These are phyloP conservation scores for Pollenia labialis DNA, from an alignment of 2,888 invertebrate genomes.

Conservation along the genomic window DNA sequence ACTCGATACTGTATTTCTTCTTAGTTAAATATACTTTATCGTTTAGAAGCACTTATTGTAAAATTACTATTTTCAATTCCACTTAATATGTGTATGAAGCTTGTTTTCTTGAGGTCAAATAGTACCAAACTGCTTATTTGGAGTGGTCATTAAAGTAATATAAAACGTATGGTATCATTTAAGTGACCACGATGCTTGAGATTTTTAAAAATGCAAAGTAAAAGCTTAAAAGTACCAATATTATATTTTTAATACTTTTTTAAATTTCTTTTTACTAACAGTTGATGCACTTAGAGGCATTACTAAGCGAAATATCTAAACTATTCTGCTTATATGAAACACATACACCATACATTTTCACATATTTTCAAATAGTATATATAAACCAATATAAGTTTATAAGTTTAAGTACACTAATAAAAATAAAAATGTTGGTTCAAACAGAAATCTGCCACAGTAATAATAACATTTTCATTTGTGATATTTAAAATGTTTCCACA, in stretches of 20 bases:
- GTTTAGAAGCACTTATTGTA: too few species aligned
- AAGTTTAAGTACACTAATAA: constrained; percentile 56
- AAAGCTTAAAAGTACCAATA: background rate
- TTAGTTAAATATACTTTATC: too few species aligned
- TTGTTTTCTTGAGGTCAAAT: too few species aligned
- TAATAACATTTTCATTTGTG: constrained; percentile 57
- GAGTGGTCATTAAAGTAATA: too few species aligned
- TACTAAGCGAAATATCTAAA: background rate
- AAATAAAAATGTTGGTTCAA: constrained; percentile 58
- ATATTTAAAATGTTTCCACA: constrained; percentile 54
- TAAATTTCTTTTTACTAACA: background rate
- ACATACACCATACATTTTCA: background rate
- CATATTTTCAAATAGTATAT: constrained; percentile 18
- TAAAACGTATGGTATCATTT: too few species aligned
- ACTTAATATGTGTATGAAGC: too few species aligned
- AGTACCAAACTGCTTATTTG: too few species aligned
- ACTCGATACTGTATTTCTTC: too few species aligned
- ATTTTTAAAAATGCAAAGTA: too few species aligned
- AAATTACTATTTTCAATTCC: too few species aligned
- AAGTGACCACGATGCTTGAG: too few species aligned
- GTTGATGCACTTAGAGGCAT: background rate
- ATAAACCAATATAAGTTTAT: constrained; percentile 6
- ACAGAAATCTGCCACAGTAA: constrained; percentile 69
- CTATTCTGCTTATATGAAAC: background rate
- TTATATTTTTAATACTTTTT: background rate